These are phyloP conservation scores for Polydrusus pterygomalis DNA, from an alignment of 2,888 invertebrate genomes.

Conservation along the genomic window DNA sequence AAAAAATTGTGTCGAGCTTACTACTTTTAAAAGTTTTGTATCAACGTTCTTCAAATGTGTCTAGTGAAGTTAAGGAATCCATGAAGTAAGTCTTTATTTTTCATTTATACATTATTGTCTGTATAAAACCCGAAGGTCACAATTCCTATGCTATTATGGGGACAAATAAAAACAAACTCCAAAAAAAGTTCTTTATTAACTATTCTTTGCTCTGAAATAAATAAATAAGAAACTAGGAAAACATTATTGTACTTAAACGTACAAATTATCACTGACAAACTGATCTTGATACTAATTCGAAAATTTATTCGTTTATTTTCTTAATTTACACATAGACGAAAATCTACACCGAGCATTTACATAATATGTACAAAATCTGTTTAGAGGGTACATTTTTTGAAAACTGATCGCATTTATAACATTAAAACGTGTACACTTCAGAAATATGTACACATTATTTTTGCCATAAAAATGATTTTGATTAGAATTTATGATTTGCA, in stretches of 20 bases:
- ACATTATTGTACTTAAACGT: constrained; percentile 4
- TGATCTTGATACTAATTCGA: constrained; percentile 7
- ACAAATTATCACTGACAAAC: constrained; percentile 10
- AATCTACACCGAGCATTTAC: constrained; percentile 24
- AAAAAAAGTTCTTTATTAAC: constrained; percentile 28
- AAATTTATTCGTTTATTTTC: constrained; percentile 12
- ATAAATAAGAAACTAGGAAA: constrained; percentile 27
- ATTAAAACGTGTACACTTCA: not conserved
- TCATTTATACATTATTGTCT: too few relatives aligned
- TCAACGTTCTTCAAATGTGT: too few relatives aligned
- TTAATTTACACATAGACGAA: constrained; percentile 20
- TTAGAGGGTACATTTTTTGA: constrained; percentile 10
- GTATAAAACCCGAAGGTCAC: too few relatives aligned
- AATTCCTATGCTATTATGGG: too few relatives aligned
- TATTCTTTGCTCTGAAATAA: constrained; percentile 28
- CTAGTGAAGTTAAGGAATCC: too few relatives aligned
- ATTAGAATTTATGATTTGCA: too few relatives aligned
- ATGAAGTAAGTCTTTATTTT: too few relatives aligned
- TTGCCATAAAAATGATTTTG: too few relatives aligned
- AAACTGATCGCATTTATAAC: constrained; percentile 10
- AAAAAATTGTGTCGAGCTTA: too few relatives aligned
- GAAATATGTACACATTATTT: too few relatives aligned
- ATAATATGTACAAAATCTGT: constrained; percentile 25
- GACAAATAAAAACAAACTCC: not conserved
- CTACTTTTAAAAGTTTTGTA: too few relatives aligned